Evolutionary conservation across 2,797 vertebrate species (phyloP).

Genomic region (Rachycentron canadum): DNA sequence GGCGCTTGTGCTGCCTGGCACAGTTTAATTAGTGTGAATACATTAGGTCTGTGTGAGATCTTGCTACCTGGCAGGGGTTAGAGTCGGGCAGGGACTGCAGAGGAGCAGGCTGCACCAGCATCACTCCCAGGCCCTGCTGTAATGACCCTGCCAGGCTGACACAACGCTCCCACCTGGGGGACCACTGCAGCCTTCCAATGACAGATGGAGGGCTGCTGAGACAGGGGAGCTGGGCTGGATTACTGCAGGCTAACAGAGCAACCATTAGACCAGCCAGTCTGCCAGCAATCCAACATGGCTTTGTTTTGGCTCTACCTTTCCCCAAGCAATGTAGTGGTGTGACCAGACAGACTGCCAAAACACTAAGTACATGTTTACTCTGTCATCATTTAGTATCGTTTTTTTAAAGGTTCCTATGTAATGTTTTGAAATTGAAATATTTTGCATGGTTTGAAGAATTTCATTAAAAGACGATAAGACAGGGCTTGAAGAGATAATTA

Average conservation of each 20-base stretch:
- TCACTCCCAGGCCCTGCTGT: constrained; percentile 72
- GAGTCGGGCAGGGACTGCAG: constrained; percentile 77
- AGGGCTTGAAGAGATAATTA: not conserved
- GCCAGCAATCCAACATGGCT: constrained; percentile 65
- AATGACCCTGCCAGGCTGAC: constrained; percentile 81
- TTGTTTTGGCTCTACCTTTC: constrained; percentile 71
- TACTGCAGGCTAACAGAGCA: constrained; percentile 70
- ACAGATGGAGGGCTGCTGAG: constrained; percentile 81
- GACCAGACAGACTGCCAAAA: constrained; percentile 61
- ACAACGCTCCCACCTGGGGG: constrained; percentile 77
- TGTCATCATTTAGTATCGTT: constrained; percentile 52
- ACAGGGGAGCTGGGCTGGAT: constrained; percentile 70
- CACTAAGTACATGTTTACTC: constrained; percentile 61
- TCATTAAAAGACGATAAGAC: not conserved
- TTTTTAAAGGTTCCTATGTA: not conserved
- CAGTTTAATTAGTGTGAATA: constrained; percentile 88
- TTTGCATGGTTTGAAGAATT: not conserved
- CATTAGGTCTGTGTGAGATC: constrained; percentile 84
- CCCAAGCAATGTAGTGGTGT: constrained; percentile 58
- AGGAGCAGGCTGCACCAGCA: constrained; percentile 69
- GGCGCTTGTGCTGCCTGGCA: constrained; percentile 79
- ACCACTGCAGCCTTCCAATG: constrained; percentile 73
- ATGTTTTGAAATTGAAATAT: not conserved
- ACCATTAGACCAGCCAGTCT: constrained; percentile 66
- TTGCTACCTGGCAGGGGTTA: constrained; percentile 85